Conservation (phyloP, 2,888 invertebrate genomes). For the Drosophila melanosoma region DNA sequence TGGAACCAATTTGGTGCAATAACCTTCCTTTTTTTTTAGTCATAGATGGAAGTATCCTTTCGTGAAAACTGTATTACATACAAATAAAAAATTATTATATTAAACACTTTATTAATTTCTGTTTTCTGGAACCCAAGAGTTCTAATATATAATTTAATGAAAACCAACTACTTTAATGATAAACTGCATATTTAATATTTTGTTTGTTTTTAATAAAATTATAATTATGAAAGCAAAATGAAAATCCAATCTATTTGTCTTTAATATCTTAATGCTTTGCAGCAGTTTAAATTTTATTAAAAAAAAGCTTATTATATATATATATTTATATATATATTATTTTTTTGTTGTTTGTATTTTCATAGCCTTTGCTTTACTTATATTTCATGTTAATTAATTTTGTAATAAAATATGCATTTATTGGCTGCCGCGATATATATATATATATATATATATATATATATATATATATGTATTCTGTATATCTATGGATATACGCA, state of each 20-base stretch:
- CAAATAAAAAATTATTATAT: too few relatives aligned
- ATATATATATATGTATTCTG: constrained; percentile 23
- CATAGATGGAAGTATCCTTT: neutral
- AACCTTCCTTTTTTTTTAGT: neutral
- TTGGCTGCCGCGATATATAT: constrained; percentile 58
- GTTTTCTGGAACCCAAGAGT: neutral
- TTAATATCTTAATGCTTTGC: constrained; percentile 54
- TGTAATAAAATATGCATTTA: constrained; percentile 79
- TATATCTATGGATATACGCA: constrained; percentile 34
- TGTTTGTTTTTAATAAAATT: constrained; percentile 24
- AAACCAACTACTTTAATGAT: constrained; percentile 1
- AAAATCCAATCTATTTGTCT: constrained; percentile 45
- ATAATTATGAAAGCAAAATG: constrained; percentile 18
- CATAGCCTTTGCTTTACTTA: constrained; percentile 45
- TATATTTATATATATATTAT: too few relatives aligned
- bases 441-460: too few relatives aligned
- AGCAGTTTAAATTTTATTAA: constrained; percentile 37
- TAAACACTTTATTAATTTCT: neutral
- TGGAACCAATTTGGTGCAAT: constrained; percentile 34
- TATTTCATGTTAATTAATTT: constrained; percentile 77
- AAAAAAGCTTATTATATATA: constrained; percentile 31
- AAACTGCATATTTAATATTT: constrained; percentile 20
- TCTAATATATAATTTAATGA: neutral
- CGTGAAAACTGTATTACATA: neutral
- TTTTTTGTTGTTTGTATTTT: constrained; percentile 11